Conservation (phyloP, 2,797 vertebrate genomes). For the Gobio occitaniae region DNA sequence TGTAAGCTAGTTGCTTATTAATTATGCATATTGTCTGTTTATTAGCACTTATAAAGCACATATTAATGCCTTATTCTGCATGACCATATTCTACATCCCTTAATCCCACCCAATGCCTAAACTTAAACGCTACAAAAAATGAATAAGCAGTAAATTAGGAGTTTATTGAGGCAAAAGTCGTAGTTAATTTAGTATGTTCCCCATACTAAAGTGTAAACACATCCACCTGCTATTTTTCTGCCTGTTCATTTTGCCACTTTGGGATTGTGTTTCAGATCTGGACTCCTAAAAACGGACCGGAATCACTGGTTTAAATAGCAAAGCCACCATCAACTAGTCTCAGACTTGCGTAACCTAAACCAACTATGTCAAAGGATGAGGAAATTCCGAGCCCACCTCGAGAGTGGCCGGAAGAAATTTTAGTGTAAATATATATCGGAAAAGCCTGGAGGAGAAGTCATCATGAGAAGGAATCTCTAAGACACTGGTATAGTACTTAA, state of each 20-base stretch:
- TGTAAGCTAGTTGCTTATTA: too few relatives aligned
- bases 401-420: slow-evolving; percentile 51
- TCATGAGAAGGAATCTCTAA: slow-evolving; percentile 41
- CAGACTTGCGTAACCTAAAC: slow-evolving; percentile 13
- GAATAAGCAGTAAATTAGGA: too few relatives aligned
- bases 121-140: too few relatives aligned
- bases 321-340: not conserved
- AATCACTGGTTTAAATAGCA: slow-evolving; percentile 4
- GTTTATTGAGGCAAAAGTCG: too few relatives aligned
- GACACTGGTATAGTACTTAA: slow-evolving; percentile 16
- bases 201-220: not conserved
- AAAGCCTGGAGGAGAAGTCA: slow-evolving; percentile 39
- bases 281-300: not conserved
- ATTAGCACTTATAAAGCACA: too few relatives aligned
- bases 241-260: not conserved
- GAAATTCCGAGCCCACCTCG: slow-evolving; percentile 39
- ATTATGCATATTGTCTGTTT: too few relatives aligned
- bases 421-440: slow-evolving; percentile 42
- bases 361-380: slow-evolving; percentile 48
- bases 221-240: not conserved
- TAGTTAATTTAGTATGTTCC: too few relatives aligned
- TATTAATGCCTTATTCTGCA: too few relatives aligned
- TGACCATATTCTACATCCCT: too few relatives aligned
- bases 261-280: slow-evolving; percentile 39
- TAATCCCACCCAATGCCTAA: too few relatives aligned